Conservation (phyloP, 2,113 vertebrate species). For the Apistogramma diplotaenia region DNA sequence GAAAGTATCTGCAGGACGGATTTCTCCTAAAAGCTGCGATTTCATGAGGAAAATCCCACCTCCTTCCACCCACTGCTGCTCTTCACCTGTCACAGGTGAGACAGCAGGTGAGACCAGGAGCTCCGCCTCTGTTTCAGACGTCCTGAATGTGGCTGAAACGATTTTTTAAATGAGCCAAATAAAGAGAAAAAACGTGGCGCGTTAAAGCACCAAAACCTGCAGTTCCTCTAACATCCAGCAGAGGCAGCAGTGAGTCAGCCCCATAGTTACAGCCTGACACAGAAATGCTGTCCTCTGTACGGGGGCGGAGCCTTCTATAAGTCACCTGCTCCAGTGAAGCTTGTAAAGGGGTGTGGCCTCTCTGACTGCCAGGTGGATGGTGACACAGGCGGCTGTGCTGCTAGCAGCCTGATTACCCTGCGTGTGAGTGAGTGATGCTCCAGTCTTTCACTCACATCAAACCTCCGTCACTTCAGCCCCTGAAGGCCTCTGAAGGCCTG, state of each 20-base stretch:
- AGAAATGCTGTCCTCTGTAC: no score
- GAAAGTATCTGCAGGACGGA: background rate
- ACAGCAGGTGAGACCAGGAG: background rate
- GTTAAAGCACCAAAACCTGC: background rate
- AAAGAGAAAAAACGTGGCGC: background rate
- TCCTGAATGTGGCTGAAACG: background rate
- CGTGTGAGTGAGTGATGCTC: no score
- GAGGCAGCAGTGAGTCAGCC: background rate
- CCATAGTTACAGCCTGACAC: background rate
- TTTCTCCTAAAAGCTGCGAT: background rate
- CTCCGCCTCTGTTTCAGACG: background rate
- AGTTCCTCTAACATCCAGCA: background rate
- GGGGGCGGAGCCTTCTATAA: no score
- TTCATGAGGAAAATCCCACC: background rate
- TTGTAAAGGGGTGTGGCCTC: no score
- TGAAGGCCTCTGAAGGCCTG: no score
- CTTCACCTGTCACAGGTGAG: background rate
- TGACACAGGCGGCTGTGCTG: no score
- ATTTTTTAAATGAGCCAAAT: background rate
- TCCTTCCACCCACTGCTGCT: background rate
- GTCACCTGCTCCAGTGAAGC: no score
- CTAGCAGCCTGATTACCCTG: no score
- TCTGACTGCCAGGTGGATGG: no score
- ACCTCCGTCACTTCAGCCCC: no score
- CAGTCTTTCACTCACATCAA: no score